Evolutionary conservation across 2,797 vertebrate species (phyloP).

Genomic region (Pseudomugil tenellus): DNA sequence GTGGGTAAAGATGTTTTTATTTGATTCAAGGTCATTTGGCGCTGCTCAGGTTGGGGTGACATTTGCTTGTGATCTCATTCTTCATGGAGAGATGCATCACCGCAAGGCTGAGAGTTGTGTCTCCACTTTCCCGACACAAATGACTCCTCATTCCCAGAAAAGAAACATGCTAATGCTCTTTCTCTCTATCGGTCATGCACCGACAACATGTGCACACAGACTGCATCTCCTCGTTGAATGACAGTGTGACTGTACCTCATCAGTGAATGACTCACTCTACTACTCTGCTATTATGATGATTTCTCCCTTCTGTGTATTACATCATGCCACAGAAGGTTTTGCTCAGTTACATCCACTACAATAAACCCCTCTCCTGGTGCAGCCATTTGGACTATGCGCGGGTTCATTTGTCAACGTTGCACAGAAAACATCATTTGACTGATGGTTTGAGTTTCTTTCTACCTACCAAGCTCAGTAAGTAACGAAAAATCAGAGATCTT

Average conservation of each 20-base stretch:
- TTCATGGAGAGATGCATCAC: slow-evolving; percentile 77
- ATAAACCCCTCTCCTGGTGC: slow-evolving; percentile 67
- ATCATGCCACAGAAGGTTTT: slow-evolving; percentile 77
- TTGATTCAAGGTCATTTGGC: slow-evolving; percentile 78
- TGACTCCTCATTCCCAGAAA: slow-evolving; percentile 82
- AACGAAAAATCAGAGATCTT: slow-evolving; percentile 23
- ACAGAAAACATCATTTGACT: slow-evolving; percentile 44
- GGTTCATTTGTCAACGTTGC: slow-evolving; percentile 54
- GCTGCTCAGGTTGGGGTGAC: slow-evolving; percentile 71
- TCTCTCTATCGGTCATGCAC: slow-evolving; percentile 61
- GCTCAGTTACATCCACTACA: slow-evolving; percentile 68
- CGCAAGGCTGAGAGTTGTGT: slow-evolving; percentile 72
- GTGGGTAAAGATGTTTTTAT: slow-evolving; percentile 73
- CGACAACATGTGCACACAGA: slow-evolving; percentile 72
- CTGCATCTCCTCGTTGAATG: slow-evolving; percentile 73
- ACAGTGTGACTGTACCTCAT: slow-evolving; percentile 80
- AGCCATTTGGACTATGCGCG: slow-evolving; percentile 48
- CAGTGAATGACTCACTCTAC: slow-evolving; percentile 81
- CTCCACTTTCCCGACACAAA: slow-evolving; percentile 82
- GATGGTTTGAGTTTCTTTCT: slow-evolving; percentile 47
- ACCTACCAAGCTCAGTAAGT: slow-evolving; percentile 22
- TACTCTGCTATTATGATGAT: slow-evolving; percentile 82
- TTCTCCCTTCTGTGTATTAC: slow-evolving; percentile 82
- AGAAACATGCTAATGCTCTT: slow-evolving; percentile 67
- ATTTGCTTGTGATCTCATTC: slow-evolving; percentile 80